Base-by-base conservation (phyloP, 1,140 invertebrate genomes). In the Eumeta japonica region DNA sequence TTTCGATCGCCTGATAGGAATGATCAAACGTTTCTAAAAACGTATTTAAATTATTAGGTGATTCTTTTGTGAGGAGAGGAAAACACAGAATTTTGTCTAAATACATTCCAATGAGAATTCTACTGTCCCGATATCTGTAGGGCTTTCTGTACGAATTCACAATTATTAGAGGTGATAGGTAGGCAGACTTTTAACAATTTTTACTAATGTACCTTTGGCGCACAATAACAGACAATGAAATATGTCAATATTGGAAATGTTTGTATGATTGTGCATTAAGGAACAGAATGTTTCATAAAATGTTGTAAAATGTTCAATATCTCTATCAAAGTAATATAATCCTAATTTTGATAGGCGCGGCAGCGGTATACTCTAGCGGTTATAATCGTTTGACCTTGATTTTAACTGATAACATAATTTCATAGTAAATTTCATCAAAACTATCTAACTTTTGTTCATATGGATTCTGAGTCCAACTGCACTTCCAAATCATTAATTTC, bases 221-320 rank as follows among this genome's bases (percentile, higher is more conserved):
- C 28, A 30, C 9, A n/a, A 30, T 13, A 30, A 30, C 13, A 30
- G 13, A 14, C 12, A 30, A 20, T 35, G 33, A 35, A 35, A 35
- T 20, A 18, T 35, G n/a, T 35, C 33, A 18, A 35, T 35, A 10
- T 17, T 20, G 2, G 16, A 17, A 14, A 35, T 35, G n/a, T 35
- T 15, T 10, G 33, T 10, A 11, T 35, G n/a, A 20, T 35, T 14
- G 18, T 35, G 33, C 2, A 35, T 17, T 20, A 35, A 20, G 14
- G 33, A 35, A 18, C 33, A 18, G 14, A 35, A 35, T 3, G 33
- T 35, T 11, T 35, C 33, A 11, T 18, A 20, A 35, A 35, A 35
- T 35, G 33, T 35, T 2, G 16, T 17, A 14, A 35, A 35, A 3
- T 35, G 10, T 3, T 35, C 33, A 4, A 35, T 35, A n/a, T 35